Percentiles rank a stretch among this genome's conserved stretches.
These are phyloP conservation scores for Varecia variegata DNA, from an alignment of 2,797 vertebrate genomes.

Conservation along the genomic window DNA sequence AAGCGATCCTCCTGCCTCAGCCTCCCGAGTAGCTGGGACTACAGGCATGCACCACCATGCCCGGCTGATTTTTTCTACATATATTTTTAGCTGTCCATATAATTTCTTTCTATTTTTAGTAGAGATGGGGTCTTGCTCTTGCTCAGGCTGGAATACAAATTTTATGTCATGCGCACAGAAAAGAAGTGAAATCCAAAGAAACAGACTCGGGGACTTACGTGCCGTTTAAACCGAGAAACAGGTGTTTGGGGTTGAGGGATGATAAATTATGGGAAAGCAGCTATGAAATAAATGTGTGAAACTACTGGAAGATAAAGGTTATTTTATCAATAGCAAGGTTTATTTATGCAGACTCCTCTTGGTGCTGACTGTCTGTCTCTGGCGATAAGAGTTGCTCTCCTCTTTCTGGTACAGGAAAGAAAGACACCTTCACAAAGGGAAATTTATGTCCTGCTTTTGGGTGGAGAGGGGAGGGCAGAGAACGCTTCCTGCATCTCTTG, in stretches of 20 bases:
- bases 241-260: background rate
- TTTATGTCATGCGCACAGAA: background rate
- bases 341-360: background rate
- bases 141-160: too few relatives aligned
- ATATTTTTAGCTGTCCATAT: too few relatives aligned
- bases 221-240: background rate
- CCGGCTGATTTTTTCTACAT: too few relatives aligned
- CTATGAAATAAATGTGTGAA: background rate
- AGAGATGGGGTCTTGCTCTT: too few relatives aligned
- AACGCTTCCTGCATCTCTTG: background rate
- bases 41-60: too few relatives aligned
- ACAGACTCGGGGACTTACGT: too few relatives aligned
- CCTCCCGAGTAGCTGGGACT: too few relatives aligned
- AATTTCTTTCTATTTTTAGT: too few relatives aligned
- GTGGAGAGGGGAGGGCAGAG: background rate
- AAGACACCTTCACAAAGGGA: background rate
- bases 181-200: background rate
- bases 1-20: too few relatives aligned
- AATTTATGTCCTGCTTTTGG: background rate
- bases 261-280: background rate
- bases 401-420: background rate
- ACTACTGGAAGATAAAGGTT: background rate
- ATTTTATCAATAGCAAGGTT: background rate
- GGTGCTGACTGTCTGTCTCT: background rate
- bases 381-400: background rate